These are phyloP conservation scores for Hepsetus odoe DNA, from an alignment of 2,113 vertebrate species.

Conservation along the genomic window DNA sequence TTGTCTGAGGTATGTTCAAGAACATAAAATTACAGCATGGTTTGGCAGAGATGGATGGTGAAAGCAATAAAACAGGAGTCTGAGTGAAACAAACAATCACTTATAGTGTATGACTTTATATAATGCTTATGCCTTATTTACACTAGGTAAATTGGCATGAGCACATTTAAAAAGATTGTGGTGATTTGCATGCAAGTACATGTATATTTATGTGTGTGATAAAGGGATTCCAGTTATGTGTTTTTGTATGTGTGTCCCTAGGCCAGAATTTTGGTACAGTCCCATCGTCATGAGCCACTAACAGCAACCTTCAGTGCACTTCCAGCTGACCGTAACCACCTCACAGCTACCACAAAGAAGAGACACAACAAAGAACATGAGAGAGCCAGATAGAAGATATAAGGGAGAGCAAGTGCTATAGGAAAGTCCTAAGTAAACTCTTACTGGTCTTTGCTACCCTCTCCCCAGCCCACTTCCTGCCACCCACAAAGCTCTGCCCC, in stretches of 20 bases:
- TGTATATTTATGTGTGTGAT: conserved; percentile 31
- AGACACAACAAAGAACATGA: conserved; percentile 35
- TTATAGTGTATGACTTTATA: neutral
- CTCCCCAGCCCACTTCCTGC: neutral
- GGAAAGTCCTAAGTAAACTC: neutral
- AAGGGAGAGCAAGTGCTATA: conserved; percentile 10
- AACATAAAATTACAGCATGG: neutral
- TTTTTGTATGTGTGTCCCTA: conserved; percentile 52
- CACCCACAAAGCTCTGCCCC: conserved; percentile 10
- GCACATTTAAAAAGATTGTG: neutral
- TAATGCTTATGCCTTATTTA: neutral
- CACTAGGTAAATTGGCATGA: neutral
- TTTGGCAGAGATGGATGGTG: neutral
- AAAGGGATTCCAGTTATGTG: conserved; percentile 53
- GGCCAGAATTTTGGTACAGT: conserved; percentile 58
- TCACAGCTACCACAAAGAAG: conserved; percentile 51
- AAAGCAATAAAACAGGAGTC: neutral
- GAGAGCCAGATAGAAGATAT: conserved; percentile 24
- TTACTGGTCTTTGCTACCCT: conserved; percentile 1
- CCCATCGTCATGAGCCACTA: conserved; percentile 59
- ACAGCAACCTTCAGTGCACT: conserved; percentile 56
- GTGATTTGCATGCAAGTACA: conserved; percentile 19
- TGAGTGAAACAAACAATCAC: neutral
- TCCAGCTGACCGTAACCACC: conserved; percentile 37
- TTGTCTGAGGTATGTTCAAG: neutral